Percentiles rank a stretch among this genome's conserved stretches.
phyloP scores from a whole-genome alignment of 1,140 invertebrate species.

The Temnothorax longispinosus region DNA sequence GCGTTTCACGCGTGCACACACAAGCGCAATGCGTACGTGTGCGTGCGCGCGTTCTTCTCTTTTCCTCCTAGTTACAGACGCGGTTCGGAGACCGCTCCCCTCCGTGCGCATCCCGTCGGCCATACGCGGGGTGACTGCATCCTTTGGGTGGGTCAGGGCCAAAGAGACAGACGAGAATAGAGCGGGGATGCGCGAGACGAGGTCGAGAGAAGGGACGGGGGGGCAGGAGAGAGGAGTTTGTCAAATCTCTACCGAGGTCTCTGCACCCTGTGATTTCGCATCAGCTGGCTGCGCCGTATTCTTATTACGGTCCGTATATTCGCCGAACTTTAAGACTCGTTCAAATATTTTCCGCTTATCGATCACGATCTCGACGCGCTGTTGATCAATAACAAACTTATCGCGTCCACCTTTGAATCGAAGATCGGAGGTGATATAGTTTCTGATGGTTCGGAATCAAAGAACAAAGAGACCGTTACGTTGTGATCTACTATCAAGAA shows the following conservation, averaged over 20 bases:
- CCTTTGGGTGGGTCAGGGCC: slow-evolving; percentile 85
- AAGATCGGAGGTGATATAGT: background rate
- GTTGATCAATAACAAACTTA: background rate
- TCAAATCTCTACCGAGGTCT: slow-evolving; percentile 77
- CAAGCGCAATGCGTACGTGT: background rate
- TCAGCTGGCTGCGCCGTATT: slow-evolving; percentile 46
- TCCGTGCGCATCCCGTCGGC: slow-evolving; percentile 54
- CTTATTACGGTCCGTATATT: slow-evolving; percentile 24
- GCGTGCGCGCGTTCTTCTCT: slow-evolving; percentile 38
- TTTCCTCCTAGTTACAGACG: slow-evolving; percentile 51
- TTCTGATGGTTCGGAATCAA: background rate
- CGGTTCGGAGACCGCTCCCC: slow-evolving; percentile 68
- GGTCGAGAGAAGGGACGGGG: slow-evolving; percentile 40
- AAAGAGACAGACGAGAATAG: slow-evolving; percentile 71
- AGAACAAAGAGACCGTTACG: background rate
- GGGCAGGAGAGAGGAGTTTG: slow-evolving; percentile 72
- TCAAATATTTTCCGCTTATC: slow-evolving; percentile 4
- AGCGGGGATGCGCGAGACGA: slow-evolving; percentile 64
- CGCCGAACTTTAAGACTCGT: background rate
- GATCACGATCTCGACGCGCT: background rate
- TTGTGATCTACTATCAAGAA: background rate
- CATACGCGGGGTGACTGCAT: slow-evolving; percentile 76
- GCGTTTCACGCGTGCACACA: slow-evolving; percentile 43
- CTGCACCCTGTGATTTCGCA: slow-evolving; percentile 70
- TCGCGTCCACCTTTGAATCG: background rate